Evolutionary conservation across 1,140 invertebrate genomes (phyloP).

Genomic region (Carposina sasakii): DNA sequence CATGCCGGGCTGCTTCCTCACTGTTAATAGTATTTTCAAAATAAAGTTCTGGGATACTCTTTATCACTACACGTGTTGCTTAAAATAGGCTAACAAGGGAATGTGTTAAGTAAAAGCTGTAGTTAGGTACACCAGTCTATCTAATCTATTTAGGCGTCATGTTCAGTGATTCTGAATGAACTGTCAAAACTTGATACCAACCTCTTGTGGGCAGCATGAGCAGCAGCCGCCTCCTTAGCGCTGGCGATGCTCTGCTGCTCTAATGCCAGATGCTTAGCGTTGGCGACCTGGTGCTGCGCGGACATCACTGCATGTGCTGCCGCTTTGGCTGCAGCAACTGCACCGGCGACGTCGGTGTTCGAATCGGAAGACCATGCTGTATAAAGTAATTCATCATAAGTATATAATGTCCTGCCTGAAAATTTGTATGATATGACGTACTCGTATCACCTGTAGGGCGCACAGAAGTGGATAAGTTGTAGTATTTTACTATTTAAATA

Average conservation of each 20-base stretch:
- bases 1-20: conserved; percentile 53
- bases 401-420: too few relatives aligned
- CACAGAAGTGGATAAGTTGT: too few relatives aligned
- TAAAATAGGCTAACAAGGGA: too few relatives aligned
- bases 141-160: too few relatives aligned
- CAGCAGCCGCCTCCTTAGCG: conserved; percentile 55
- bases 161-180: neutral
- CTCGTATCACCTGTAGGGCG: neutral
- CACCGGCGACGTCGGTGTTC: conserved; percentile 56
- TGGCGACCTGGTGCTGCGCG: conserved; percentile 55
- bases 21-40: too few relatives aligned
- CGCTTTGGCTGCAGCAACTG: conserved; percentile 56
- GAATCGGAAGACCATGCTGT: conserved; percentile 30
- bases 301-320: conserved; percentile 57
- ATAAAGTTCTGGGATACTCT: too few relatives aligned
- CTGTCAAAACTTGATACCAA: conserved; percentile 10
- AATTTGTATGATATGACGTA: neutral
- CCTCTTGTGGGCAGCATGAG: conserved; percentile 60
- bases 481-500: too few relatives aligned
- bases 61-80: too few relatives aligned
- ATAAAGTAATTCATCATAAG: neutral
- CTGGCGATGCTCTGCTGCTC: conserved; percentile 57
- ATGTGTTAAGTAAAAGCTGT: too few relatives aligned
- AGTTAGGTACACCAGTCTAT: too few relatives aligned
- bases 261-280: conserved; percentile 51